A percentile compares a stretch with the other conserved stretches of the same genome.
phyloP scores from a whole-genome alignment of 2,113 vertebrate species.

The Pteropus alecto region DNA sequence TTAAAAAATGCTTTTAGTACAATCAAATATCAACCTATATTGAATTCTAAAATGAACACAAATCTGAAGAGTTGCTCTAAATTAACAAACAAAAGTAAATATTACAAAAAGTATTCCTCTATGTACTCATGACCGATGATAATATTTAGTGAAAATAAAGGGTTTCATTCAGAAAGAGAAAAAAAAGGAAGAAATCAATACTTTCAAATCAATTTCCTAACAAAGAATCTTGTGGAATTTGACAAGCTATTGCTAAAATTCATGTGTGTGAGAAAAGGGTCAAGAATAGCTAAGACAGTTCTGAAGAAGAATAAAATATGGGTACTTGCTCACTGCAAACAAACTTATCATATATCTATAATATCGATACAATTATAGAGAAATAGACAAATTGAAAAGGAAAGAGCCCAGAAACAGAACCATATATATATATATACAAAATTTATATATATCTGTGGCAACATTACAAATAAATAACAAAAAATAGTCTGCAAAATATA shows the following conservation, averaged over 20 bases:
- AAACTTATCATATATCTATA: not conserved
- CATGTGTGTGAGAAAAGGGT: not conserved
- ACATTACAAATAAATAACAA: not conserved
- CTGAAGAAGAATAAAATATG: not conserved
- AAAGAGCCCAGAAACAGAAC: not conserved
- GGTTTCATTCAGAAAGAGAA: not conserved
- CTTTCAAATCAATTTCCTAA: not conserved
- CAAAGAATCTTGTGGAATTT: not conserved
- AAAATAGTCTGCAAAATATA: not conserved
- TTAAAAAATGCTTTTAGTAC: not conserved
- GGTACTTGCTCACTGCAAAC: not conserved
- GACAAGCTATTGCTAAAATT: not conserved
- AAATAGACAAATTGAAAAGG: not conserved
- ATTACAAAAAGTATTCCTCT: not conserved
- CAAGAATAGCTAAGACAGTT: not conserved
- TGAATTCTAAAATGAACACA: conserved; percentile 36
- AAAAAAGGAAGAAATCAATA: not conserved
- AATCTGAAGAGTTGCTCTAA: not conserved
- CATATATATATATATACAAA: not conserved
- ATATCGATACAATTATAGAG: not conserved
- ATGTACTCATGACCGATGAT: not conserved
- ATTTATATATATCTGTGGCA: not conserved
- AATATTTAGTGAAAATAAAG: not conserved
- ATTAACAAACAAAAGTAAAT: conserved; percentile 21
- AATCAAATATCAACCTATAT: not conserved